Evolutionary conservation across 2,113 vertebrate species (phyloP).

Genomic region (Prunella himalayana): DNA sequence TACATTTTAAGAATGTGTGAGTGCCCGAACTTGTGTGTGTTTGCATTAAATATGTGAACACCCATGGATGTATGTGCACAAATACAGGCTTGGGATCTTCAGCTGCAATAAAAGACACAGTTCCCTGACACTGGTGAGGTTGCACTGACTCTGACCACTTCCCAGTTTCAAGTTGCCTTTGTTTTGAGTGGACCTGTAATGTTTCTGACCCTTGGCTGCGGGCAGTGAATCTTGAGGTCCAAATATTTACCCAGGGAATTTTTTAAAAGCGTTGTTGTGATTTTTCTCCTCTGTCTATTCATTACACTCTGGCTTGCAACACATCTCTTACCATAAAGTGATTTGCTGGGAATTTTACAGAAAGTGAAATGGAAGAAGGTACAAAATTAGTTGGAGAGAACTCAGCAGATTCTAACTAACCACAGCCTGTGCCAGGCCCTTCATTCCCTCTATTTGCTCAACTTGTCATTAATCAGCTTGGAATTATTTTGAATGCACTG

Average conservation of each 20-base stretch:
- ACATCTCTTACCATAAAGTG: background rate
- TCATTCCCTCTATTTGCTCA: background rate
- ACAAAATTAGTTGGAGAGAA: background rate
- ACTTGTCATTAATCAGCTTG: background rate
- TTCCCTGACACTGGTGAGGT: background rate
- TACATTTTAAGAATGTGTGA: background rate
- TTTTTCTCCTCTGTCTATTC: background rate
- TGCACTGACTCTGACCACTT: background rate
- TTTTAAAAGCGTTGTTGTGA: background rate
- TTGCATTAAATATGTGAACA: background rate
- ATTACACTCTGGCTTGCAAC: background rate
- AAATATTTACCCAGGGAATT: constrained; percentile 18
- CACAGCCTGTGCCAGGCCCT: background rate
- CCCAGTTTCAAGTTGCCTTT: background rate
- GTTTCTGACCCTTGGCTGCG: background rate
- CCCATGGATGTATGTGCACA: background rate
- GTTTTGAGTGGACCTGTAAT: background rate
- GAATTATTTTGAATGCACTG: constrained; percentile 18
- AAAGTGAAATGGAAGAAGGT: background rate
- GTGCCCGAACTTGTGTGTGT: background rate
- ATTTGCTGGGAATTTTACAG: background rate
- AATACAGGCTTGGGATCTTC: background rate
- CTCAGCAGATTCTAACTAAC: background rate
- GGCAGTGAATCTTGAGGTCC: background rate
- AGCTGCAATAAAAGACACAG: background rate